Evolutionary conservation across 2,888 invertebrate genomes (phyloP).

Genomic region (Drosophila leonis): DNA sequence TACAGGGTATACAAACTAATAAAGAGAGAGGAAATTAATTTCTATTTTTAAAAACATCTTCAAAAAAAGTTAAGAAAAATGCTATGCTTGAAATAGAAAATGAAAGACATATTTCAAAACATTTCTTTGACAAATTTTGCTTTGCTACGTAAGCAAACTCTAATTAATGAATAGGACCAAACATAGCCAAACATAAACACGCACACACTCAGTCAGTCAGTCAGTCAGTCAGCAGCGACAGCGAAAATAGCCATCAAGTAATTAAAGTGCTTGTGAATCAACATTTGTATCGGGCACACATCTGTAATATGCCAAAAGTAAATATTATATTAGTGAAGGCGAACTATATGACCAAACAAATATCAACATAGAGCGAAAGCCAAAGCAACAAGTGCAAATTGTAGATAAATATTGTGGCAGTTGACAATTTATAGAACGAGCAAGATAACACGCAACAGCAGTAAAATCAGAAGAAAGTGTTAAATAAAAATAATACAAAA

Average conservation of each 20-base stretch:
- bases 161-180: conserved; percentile 16
- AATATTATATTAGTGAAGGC: conserved; percentile 4
- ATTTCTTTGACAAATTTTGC: background rate
- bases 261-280: conserved; percentile 24
- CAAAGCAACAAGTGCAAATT: conserved; percentile 12
- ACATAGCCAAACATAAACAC: background rate
- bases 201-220: background rate
- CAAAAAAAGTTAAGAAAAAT: background rate
- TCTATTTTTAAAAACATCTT: background rate
- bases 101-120: background rate
- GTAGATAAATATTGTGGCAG: conserved; percentile 11
- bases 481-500: no score
- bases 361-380: background rate
- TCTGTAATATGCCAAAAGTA: background rate
- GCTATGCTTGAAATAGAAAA: background rate
- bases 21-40: background rate
- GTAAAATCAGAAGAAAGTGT: background rate
- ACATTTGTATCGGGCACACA: conserved; percentile 6
- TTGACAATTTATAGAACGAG: background rate
- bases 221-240: background rate
- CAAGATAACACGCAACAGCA: background rate
- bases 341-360: background rate
- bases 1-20: background rate
- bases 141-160: background rate
- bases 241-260: conserved; percentile 19